Base-by-base conservation (phyloP, 2,797 vertebrate species). In the Coregonus sp. region DNA sequence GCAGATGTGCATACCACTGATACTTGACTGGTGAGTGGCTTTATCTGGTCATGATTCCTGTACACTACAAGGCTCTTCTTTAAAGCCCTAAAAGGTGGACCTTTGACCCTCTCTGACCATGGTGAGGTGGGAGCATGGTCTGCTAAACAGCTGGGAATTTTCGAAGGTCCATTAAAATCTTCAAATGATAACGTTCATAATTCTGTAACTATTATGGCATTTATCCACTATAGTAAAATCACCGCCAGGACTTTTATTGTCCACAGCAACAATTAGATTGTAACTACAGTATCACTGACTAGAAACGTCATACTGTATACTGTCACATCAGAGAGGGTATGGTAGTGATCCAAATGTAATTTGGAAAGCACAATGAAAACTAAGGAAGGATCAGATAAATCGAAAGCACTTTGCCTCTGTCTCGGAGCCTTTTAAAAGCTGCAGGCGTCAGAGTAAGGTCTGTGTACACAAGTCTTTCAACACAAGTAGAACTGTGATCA, bases 381-480 rank as follows among this genome's bases (percentile, higher is more conserved):
- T 9, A 12, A 11, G 20, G 35, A 40, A 50, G 52, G 73, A 65
- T 33, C 20, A 29, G 25, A 47, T 65, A 29, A 33, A 54, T 74
- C 31, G n/a, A 69, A 75, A 47, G 5, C 33, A 73, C 40, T 47
- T 11, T 47, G 9, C 40, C 54, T 74, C 54, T 68, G 73, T 82
- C 72, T 78, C 75, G 72, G 40, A 12, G 3, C 59, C 37, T 61
- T 68, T 9, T 78, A 77, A 81, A 80, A 75, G 35, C 72, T 37
- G 67, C 66, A 75, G 75, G 76, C 76, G 29, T 81, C 86, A 82
- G 73, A 61, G 75, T 78, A 80, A 80, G 76, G 56, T 87, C 71
- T 71, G 75, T 83, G 66, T 80, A 78, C 78, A 80, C 81, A 82
- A 81, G 79, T 78, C 82, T 84, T 86, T 90, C 89, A 89, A 87